Conservation (phyloP, 2,888 invertebrate species). For the Drosophila hamatofila region DNA sequence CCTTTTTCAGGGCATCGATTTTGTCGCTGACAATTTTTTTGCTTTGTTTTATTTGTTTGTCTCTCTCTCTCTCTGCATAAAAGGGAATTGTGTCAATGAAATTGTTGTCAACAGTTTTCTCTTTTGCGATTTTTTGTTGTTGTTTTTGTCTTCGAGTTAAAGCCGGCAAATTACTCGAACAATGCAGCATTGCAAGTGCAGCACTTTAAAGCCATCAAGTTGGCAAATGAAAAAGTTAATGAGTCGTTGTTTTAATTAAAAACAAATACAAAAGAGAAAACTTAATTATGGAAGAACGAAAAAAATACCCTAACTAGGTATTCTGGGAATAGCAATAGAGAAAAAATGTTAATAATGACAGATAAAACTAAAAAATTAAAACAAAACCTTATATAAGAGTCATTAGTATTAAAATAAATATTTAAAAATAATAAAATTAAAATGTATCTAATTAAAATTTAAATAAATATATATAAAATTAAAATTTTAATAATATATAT, state of each 20-base stretch:
- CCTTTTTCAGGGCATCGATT: slow-evolving; percentile 76
- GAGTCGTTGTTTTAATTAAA: slow-evolving; percentile 32
- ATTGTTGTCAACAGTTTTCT: slow-evolving; percentile 65
- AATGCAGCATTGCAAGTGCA: slow-evolving; percentile 28
- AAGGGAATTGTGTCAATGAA: slow-evolving; percentile 68
- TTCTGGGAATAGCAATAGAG: too few species aligned
- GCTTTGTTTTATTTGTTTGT: slow-evolving; percentile 56
- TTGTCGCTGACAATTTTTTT: slow-evolving; percentile 67
- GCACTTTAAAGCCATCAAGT: slow-evolving; percentile 46
- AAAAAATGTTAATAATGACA: too few species aligned
- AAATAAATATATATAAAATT: too few species aligned
- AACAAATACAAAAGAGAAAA: background rate
- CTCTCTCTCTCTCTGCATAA: slow-evolving; percentile 32
- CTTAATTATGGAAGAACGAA: too few species aligned
- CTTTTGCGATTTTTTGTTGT: slow-evolving; percentile 21
- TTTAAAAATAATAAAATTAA: too few species aligned
- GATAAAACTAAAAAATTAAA: background rate
- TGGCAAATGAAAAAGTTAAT: slow-evolving; percentile 21
- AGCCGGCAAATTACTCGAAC: slow-evolving; percentile 43
- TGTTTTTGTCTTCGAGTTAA: slow-evolving; percentile 23
- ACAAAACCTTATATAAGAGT: background rate
- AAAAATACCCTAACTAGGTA: background rate
- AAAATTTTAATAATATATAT: too few species aligned
- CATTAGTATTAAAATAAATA: background rate
- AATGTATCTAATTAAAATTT: too few species aligned